A percentile compares a stretch with the other conserved stretches of the same genome.
Evolutionary conservation across 2,888 invertebrate species (phyloP).

Genomic region (Stenchaetothrips biformis): DNA sequence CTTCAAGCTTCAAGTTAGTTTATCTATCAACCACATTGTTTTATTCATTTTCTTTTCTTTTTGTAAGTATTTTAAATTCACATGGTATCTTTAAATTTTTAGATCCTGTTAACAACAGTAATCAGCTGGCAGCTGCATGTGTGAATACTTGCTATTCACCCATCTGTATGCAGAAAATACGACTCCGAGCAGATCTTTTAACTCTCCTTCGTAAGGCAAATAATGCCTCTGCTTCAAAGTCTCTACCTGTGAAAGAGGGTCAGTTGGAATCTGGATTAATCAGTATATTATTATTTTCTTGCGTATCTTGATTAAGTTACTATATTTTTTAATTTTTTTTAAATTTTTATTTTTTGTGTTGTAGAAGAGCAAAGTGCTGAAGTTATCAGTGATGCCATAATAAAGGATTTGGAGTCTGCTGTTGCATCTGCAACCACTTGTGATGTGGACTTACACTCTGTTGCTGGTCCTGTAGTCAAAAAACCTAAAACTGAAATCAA

Average conservation of each 20-base stretch:
- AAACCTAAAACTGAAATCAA: constrained; percentile 37
- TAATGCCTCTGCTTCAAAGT: constrained; percentile 29
- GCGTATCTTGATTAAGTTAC: neutral
- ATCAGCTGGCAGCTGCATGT: constrained; percentile 37
- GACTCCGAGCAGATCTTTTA: constrained; percentile 64
- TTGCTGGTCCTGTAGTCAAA: constrained; percentile 29
- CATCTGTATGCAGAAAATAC: constrained; percentile 67
- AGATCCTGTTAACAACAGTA: neutral
- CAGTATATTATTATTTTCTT: too few species aligned
- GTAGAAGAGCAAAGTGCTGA: neutral
- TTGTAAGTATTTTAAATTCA: too few species aligned
- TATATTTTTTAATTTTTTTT: too few species aligned
- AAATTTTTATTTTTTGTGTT: neutral
- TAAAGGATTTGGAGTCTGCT: constrained; percentile 58
- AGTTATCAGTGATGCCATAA: constrained; percentile 49
- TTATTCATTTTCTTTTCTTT: constrained; percentile 35
- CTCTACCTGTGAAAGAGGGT: neutral
- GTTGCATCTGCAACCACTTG: constrained; percentile 59
- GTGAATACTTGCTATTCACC: constrained; percentile 71
- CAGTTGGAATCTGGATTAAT: constrained; percentile 3
- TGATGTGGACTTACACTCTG: constrained; percentile 42
- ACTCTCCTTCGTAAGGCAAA: constrained; percentile 47
- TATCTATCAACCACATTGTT: too few species aligned
- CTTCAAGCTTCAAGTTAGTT: constrained; percentile 6
- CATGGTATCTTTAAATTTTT: neutral